phyloP scores from a whole-genome alignment of 2,888 invertebrate species.

The Andrena marginata region DNA sequence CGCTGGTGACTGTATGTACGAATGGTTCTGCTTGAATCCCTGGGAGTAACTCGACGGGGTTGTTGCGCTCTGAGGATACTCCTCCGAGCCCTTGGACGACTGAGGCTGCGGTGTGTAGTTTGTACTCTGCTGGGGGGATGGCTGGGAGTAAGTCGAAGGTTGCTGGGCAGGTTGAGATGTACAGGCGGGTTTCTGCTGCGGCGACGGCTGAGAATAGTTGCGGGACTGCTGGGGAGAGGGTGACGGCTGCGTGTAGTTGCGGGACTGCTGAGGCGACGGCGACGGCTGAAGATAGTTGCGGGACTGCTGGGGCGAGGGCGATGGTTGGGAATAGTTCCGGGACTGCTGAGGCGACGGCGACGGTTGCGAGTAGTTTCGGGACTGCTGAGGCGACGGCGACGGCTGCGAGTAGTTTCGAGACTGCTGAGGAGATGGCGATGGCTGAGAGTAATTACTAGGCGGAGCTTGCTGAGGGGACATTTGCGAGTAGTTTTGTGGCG shows the following conservation, averaged over 20 bases:
- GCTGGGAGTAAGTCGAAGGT: conserved; percentile 70
- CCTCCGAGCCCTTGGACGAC: conserved; percentile 69
- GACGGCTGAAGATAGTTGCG: conserved; percentile 73
- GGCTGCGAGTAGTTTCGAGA: conserved; percentile 80
- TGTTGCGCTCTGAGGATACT: conserved; percentile 63
- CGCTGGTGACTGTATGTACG: conserved; percentile 68
- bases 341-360: conserved; percentile 82
- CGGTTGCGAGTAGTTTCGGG: conserved; percentile 79
- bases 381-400: conserved; percentile 75
- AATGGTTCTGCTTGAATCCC: conserved; percentile 73
- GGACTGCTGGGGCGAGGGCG: conserved; percentile 82
- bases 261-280: conserved; percentile 67
- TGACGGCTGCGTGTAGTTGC: conserved; percentile 71
- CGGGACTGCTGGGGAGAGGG: conserved; percentile 54
- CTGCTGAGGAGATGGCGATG: conserved; percentile 83
- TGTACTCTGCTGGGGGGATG: conserved; percentile 83
- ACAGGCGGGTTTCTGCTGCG: conserved; percentile 83
- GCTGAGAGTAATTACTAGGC: conserved; percentile 74
- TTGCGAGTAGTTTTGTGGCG: conserved; percentile 85
- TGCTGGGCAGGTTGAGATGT: conserved; percentile 66
- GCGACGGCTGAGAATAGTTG: conserved; percentile 74
- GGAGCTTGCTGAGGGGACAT: conserved; percentile 83
- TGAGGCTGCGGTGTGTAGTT: conserved; percentile 75
- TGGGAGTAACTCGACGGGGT: conserved; percentile 71
- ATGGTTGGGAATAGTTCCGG: conserved; percentile 76